Conservation (phyloP, 2,113 vertebrate genomes). For the Sturnira hondurensis region DNA sequence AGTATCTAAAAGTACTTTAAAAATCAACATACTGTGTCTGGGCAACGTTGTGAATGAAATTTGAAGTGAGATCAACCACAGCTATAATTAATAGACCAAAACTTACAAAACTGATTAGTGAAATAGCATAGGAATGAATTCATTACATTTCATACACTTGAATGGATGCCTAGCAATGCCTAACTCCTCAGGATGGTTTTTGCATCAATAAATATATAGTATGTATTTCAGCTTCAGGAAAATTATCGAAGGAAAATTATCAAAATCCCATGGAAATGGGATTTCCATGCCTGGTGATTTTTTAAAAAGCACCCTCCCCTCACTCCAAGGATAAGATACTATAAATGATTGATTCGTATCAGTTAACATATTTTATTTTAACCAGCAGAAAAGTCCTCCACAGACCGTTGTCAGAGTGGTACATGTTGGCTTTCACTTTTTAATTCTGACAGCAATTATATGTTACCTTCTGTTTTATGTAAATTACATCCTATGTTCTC, state of each 20-base stretch:
- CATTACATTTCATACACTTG: slow-evolving; percentile 34
- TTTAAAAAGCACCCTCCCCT: background rate
- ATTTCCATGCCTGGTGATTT: background rate
- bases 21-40: slow-evolving; percentile 70
- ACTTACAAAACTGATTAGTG: slow-evolving; percentile 62
- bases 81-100: slow-evolving; percentile 71
- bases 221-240: slow-evolving; percentile 22
- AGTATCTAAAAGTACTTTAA: slow-evolving; percentile 58
- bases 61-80: slow-evolving; percentile 62
- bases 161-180: background rate
- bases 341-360: background rate
- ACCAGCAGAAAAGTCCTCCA: background rate
- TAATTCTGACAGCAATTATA: slow-evolving; percentile 55
- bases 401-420: background rate
- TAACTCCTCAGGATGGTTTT: slow-evolving; percentile 19
- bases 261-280: slow-evolving; percentile 31
- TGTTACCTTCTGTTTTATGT: slow-evolving; percentile 62
- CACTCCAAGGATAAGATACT: background rate
- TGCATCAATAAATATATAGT: background rate
- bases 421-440: slow-evolving; percentile 45
- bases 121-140: slow-evolving; percentile 32
- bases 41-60: slow-evolving; percentile 76
- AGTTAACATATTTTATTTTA: slow-evolving; percentile 24
- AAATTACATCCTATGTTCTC: slow-evolving; percentile 73
- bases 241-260: background rate